Conservation (phyloP, 2,797 vertebrate genomes). For the Myiotriccus ornatus region DNA sequence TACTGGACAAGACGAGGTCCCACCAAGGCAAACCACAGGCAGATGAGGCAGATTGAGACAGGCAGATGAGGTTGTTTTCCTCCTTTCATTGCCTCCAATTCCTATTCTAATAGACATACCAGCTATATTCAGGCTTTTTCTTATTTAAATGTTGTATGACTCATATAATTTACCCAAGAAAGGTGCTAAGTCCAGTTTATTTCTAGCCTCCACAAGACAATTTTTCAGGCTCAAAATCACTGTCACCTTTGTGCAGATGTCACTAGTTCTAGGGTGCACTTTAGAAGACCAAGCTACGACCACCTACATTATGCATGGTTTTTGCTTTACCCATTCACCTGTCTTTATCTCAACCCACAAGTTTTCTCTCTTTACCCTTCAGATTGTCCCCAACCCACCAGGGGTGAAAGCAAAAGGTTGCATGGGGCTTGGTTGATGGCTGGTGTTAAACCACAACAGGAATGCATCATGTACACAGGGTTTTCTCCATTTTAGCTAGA, state of each 20-base stretch:
- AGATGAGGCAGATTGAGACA: not conserved
- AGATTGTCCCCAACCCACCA: not conserved
- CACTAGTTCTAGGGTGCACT: not conserved
- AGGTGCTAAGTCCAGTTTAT: not conserved
- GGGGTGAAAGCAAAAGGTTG: not conserved
- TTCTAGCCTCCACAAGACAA: not conserved
- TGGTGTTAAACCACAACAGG: not conserved
- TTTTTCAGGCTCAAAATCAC: not conserved
- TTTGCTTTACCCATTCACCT: not conserved
- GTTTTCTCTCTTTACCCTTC: not conserved
- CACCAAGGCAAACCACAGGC: not conserved
- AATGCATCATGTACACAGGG: fast-evolving
- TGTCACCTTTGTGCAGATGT: not conserved
- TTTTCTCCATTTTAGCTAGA: not conserved
- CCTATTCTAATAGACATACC: not conserved
- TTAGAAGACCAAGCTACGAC: not conserved
- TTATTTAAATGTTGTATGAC: not conserved
- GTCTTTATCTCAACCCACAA: not conserved
- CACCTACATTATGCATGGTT: not conserved
- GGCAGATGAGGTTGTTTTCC: not conserved
- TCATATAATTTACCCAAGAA: not conserved
- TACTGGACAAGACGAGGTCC: not conserved
- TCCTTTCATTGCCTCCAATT: not conserved
- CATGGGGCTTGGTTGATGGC: not conserved
- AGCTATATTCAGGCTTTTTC: not conserved